Base-by-base conservation (phyloP, 2,888 invertebrate species). In the Aproaerema taeniolella region DNA sequence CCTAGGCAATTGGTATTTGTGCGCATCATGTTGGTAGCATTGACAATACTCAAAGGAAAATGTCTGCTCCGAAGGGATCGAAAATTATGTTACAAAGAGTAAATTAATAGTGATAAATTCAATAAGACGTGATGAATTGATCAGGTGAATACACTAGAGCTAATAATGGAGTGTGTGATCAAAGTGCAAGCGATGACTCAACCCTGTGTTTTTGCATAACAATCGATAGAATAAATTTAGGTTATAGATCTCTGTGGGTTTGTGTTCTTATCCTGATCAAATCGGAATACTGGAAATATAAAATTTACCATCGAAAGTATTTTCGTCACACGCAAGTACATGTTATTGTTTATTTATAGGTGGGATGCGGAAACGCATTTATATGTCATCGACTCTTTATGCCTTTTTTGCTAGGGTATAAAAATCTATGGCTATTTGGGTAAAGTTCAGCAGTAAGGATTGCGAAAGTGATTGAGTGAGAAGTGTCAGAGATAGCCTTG, bases 171-270 rank as follows among this genome's bases (percentile, higher is more conserved):
- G 49, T 61, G 62, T 67, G 53, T 49, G 52, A 52, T 49, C 48
- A 51, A 59, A 67, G 67, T 70, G 62, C 53, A 44, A 53, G 64
- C 46, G 54, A 68, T 78, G 74, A 78, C 61, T 76, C 74, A 78
- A 70, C 41, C 50, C 52, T 64, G 76, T 83, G 81, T 82, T 83
- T 83, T 83, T 79, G 83, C 82, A 80, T 81, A 83, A 83, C 80
- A 86, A 86, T 86, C 82, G 80, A 86, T 86, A 74, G 71, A 75
- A 74, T 70, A 75, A 75, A 85, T 83, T 80, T 82, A 85, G 86
- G 85, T 86, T 85, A 85, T 36, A 82, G 72, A 82, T 77, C 72
- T 78, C 58, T 63, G 68, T 69, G 70, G 65, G 74, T 70, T 76
- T 79, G 73, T 77, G 70, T 78, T 70, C 67, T 53, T 61, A 37